Percentiles rank a stretch among this genome's conserved stretches.
These are phyloP conservation scores for Leptopilina syphax DNA, from an alignment of 2,888 invertebrate genomes.

Conservation along the genomic window DNA sequence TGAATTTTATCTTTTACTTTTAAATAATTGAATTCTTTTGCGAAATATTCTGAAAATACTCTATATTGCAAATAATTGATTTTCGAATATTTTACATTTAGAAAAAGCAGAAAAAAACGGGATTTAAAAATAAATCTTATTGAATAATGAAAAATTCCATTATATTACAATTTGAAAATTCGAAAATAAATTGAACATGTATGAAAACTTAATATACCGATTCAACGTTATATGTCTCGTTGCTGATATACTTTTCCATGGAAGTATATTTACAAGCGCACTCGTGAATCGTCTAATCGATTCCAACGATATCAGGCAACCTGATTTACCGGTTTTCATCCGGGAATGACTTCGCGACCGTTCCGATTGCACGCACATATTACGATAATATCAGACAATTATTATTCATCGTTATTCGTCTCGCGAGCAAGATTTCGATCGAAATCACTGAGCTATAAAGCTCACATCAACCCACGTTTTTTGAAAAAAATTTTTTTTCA, in stretches of 20 bases:
- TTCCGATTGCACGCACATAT: slow-evolving; percentile 44
- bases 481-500: not conserved
- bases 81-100: too few species aligned
- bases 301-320: slow-evolving; percentile 64
- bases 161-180: too few species aligned
- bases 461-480: not conserved
- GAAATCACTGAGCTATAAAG: slow-evolving; percentile 14
- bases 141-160: too few species aligned
- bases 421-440: slow-evolving; percentile 26
- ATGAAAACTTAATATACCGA: too few species aligned
- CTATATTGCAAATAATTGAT: too few species aligned
- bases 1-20: too few species aligned
- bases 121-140: too few species aligned
- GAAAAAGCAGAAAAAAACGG: too few species aligned
- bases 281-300: slow-evolving; percentile 61
- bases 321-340: slow-evolving; percentile 63
- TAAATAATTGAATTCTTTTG: too few species aligned
- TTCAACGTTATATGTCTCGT: too few species aligned
- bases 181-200: too few species aligned
- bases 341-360: slow-evolving; percentile 53
- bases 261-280: slow-evolving; percentile 62
- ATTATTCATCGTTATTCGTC: slow-evolving; percentile 32
- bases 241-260: slow-evolving; percentile 42
- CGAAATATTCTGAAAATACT: too few species aligned
- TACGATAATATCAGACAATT: slow-evolving; percentile 28